A percentile compares a stretch with the other conserved stretches of the same genome.
These are phyloP conservation scores for Lepidotrigona ventralis DNA, from an alignment of 1,140 invertebrate genomes.

Conservation along the genomic window DNA sequence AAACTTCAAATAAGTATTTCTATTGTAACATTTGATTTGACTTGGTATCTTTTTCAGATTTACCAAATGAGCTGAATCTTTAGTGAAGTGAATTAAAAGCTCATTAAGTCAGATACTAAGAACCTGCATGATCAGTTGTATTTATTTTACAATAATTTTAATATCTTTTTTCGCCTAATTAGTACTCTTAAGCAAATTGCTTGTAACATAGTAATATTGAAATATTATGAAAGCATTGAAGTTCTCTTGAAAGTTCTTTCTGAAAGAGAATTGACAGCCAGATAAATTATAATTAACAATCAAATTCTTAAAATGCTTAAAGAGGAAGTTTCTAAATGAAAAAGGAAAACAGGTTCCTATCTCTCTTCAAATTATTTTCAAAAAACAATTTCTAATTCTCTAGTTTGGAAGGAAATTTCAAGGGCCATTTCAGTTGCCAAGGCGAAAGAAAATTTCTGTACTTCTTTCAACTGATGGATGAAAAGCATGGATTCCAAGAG, in stretches of 20 bases:
- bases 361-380: too few relatives aligned
- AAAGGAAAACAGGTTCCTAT: too few relatives aligned
- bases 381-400: too few relatives aligned
- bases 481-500: not conserved
- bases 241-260: not conserved
- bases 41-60: not conserved
- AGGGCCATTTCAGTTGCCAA: too few relatives aligned
- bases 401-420: too few relatives aligned
- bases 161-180: not conserved
- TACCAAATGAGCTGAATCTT: not conserved
- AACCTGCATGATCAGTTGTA: not conserved
- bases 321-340: too few relatives aligned
- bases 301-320: too few relatives aligned
- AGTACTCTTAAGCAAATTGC: not conserved
- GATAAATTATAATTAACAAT: too few relatives aligned
- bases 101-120: not conserved
- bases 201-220: not conserved
- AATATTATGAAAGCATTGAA: not conserved
- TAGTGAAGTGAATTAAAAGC: not conserved
- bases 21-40: not conserved
- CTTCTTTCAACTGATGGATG: too few relatives aligned
- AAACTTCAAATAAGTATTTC: not conserved
- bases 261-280: not conserved
- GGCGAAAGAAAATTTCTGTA: too few relatives aligned
- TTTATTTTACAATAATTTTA: too few relatives aligned